These are phyloP conservation scores for Pachydiplax longipennis DNA, from an alignment of 2,888 invertebrate species.

Conservation along the genomic window DNA sequence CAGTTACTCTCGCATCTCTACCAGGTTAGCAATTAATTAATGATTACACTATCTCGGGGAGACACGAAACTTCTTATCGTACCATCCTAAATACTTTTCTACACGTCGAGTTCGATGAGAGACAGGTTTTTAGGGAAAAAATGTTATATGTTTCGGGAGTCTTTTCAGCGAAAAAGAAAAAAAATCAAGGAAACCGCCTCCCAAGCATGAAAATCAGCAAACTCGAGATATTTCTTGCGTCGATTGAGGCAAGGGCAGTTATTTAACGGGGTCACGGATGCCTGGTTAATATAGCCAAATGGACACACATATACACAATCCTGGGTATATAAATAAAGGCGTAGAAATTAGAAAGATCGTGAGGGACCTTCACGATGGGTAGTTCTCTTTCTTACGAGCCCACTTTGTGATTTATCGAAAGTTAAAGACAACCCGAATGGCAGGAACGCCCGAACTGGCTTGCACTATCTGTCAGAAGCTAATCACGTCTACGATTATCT, in stretches of 20 bases:
- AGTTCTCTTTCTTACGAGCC: neutral
- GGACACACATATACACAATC: neutral
- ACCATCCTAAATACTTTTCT: too few relatives aligned
- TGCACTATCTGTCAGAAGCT: too few relatives aligned
- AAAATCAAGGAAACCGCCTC: neutral
- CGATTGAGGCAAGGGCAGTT: neutral
- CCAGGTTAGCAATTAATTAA: too few relatives aligned
- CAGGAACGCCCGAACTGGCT: too few relatives aligned
- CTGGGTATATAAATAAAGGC: constrained; percentile 21
- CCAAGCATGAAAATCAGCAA: neutral
- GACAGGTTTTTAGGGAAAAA: too few relatives aligned
- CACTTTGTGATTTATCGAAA: neutral
- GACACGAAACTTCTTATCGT: too few relatives aligned
- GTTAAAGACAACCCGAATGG: neutral
- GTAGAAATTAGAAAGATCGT: constrained; percentile 27
- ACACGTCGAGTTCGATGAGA: too few relatives aligned
- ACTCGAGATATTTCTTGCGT: neutral
- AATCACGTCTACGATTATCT: too few relatives aligned
- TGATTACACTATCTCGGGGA: too few relatives aligned
- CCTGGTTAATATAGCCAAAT: constrained; percentile 23
- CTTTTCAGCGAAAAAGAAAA: neutral
- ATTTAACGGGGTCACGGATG: constrained; percentile 30
- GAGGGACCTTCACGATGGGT: neutral
- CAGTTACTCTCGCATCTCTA: too few relatives aligned
- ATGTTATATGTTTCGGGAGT: too few relatives aligned